These are phyloP conservation scores for Poecilia picta DNA, from an alignment of 2,797 vertebrate species.

Conservation along the genomic window DNA sequence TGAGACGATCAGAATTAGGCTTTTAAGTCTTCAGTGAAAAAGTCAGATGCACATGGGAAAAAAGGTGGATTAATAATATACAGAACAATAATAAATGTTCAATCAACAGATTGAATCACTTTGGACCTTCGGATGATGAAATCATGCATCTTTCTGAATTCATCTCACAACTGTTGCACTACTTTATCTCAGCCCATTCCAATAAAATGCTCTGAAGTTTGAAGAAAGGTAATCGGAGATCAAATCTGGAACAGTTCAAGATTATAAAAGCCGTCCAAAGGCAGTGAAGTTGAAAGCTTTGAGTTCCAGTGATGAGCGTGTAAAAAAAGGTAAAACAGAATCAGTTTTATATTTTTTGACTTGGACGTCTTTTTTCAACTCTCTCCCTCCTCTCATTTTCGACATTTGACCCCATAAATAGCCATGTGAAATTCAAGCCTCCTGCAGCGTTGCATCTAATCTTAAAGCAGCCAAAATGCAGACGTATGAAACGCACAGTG, in stretches of 20 bases:
- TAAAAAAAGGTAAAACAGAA: background rate
- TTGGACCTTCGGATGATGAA: background rate
- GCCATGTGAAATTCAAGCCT: constrained; percentile 13
- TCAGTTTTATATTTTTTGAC: background rate
- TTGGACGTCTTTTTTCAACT: background rate
- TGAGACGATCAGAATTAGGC: no score
- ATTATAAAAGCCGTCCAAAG: background rate
- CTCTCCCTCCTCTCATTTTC: background rate
- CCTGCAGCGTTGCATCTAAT: constrained; percentile 15
- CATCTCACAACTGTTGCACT: background rate
- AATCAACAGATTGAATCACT: background rate
- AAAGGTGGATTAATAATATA: no score
- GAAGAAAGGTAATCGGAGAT: background rate
- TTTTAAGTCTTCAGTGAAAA: no score
- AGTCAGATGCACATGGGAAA: no score
- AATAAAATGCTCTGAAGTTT: background rate
- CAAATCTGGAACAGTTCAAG: background rate
- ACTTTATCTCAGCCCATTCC: background rate
- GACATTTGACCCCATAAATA: constrained; percentile 17
- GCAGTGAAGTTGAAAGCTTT: background rate
- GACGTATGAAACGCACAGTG: constrained; percentile 11
- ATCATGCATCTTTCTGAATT: background rate
- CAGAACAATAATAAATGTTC: no score
- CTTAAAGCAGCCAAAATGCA: constrained; percentile 10
- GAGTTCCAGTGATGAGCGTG: background rate